Evolutionary conservation across 1,140 invertebrate genomes (phyloP), one percentile per base, ranked within the genome.

Genomic region (Panagrolaimus sp.): DNA sequence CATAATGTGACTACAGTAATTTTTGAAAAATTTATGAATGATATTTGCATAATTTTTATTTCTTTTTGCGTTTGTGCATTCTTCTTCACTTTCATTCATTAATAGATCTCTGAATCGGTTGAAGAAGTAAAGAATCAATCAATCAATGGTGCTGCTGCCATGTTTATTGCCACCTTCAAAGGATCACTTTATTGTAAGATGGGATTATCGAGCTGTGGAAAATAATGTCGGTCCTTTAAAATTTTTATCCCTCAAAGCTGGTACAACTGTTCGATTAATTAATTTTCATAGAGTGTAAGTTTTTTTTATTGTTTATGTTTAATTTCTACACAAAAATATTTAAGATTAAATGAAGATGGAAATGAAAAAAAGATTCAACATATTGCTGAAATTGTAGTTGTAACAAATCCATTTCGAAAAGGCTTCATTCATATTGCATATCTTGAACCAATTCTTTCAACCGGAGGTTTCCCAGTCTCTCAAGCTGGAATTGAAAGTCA

Each of bases 191-290:
- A 9, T 55, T 55, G 52, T 55, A 10, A 9, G 52, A 55, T 55
- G 52, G 52, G 52, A 55, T 55, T 28, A 55, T 55, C 52, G 21
- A 21, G 52, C 52, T 21, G 52, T 9, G 6, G 21, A 24, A 55
- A 9, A 21, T 1, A 28, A 28, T 28, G 2, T 4, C 7, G 7
- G 2, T 38, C 7, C 32, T 38, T 38, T 7, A 38, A 38, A 38
- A 38, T 55, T 55, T 55, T 10, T 55, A 24, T 21, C 52, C n/a
- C n/a, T 55, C 9, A 55, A 55, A 28, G 52, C 52, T 10, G 52
- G 52, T 9, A 55, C 52, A 24, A 28, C 2, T 10, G 52, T 55
- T 21, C 21, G 10, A n/a, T 6, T 55, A 10, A 10, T 55, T 9
- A 21, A 55, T 2, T 55, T 24, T n/a, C 28, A 55, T n/a, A 0